Evolutionary conservation across 2,888 invertebrate genomes (phyloP).

Genomic region (Diarsia dahlii): DNA sequence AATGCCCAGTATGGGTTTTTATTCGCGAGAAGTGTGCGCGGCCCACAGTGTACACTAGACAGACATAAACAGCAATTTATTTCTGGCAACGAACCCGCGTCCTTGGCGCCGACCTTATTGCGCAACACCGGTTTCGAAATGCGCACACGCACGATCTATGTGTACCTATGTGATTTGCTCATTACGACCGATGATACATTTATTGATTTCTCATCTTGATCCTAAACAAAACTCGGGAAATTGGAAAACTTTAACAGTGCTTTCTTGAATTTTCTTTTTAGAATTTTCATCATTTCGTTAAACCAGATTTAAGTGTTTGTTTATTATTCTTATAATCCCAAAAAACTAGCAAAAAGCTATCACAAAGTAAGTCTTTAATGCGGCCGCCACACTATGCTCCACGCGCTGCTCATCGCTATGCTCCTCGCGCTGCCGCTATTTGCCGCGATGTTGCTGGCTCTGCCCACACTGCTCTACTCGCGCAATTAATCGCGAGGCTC

Average conservation of each 20-base stretch:
- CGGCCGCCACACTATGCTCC: too few relatives aligned
- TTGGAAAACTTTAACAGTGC: neutral
- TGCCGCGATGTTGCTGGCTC: too few relatives aligned
- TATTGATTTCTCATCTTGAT: slow-evolving; percentile 31
- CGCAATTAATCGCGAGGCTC: too few relatives aligned
- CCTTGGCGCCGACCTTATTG: slow-evolving; percentile 90
- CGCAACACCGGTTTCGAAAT: slow-evolving; percentile 89
- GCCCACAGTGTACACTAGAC: slow-evolving; percentile 81
- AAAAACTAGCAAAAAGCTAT: neutral
- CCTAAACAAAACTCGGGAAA: neutral
- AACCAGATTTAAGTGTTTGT: neutral
- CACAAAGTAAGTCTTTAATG: neutral
- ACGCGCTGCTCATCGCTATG: too few relatives aligned
- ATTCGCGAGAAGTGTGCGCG: slow-evolving; percentile 59
- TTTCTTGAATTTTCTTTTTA: slow-evolving; percentile 3
- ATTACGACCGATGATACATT: slow-evolving; percentile 65
- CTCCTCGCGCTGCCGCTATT: too few relatives aligned
- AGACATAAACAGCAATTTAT: slow-evolving; percentile 88
- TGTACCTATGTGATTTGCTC: slow-evolving; percentile 66
- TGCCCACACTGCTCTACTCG: too few relatives aligned
- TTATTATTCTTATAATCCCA: neutral
- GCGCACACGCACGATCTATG: slow-evolving; percentile 81
- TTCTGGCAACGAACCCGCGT: slow-evolving; percentile 90
- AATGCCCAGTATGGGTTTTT: slow-evolving; percentile 35
- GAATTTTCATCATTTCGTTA: neutral